Conservation (phyloP, 2,888 invertebrate species). For the Drosophila prostipennis region DNA sequence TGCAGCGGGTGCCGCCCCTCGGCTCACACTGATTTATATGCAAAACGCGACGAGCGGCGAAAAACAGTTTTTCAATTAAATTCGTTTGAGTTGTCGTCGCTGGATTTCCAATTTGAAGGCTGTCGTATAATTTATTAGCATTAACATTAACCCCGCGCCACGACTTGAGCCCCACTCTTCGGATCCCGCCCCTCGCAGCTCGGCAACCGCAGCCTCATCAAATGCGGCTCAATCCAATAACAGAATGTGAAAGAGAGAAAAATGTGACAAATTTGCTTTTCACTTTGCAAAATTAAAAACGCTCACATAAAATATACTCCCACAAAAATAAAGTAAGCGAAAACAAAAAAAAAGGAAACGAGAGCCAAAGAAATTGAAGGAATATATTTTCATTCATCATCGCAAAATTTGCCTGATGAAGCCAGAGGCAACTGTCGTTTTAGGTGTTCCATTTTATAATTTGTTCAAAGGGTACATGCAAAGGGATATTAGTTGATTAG, state of each 20-base stretch:
- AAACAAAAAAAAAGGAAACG: constrained; percentile 25
- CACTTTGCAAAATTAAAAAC: constrained; percentile 76
- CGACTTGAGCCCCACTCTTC: constrained; percentile 57
- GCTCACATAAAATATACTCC: constrained; percentile 60
- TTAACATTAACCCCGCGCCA: constrained; percentile 75
- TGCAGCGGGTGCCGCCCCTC: constrained; percentile 22
- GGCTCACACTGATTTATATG: constrained; percentile 68
- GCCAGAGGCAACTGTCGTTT: constrained; percentile 27
- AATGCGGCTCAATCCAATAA: constrained; percentile 76
- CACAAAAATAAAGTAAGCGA: constrained; percentile 14
- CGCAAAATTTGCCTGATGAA: constrained; percentile 61
- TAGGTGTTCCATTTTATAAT: constrained; percentile 9
- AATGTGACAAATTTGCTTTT: constrained; percentile 77
- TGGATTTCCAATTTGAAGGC: constrained; percentile 76
- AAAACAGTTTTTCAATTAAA: constrained; percentile 77
- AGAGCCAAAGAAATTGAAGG: constrained; percentile 13
- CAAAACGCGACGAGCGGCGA: constrained; percentile 65
- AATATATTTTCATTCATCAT: constrained; percentile 70
- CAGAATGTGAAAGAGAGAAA: constrained; percentile 53
- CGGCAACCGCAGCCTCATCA: constrained; percentile 57
- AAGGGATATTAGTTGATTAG: neutral
- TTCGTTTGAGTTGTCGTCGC: constrained; percentile 74
- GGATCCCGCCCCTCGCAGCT: neutral
- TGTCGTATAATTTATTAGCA: constrained; percentile 76
- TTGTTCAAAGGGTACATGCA: neutral